These are phyloP conservation scores for Mesoligia furuncula DNA, from an alignment of 2,888 invertebrate genomes.

Conservation along the genomic window DNA sequence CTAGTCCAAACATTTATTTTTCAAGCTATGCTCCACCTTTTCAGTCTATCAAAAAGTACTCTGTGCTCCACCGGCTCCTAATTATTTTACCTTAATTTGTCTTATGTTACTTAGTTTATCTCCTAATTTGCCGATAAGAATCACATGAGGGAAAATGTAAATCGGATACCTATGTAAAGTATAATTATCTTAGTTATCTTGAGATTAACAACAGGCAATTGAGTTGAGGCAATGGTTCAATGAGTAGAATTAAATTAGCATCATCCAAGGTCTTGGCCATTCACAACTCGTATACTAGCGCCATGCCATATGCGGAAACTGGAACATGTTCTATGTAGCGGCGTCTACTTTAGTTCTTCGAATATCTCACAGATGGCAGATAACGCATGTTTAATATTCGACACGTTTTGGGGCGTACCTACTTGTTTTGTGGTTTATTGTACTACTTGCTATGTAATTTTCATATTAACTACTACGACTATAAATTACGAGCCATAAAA, in stretches of 20 bases:
- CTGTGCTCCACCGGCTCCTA: neutral
- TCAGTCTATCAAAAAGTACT: too few species aligned
- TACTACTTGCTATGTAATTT: conserved; percentile 13
- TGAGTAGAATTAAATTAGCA: conserved; percentile 2
- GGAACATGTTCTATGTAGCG: neutral
- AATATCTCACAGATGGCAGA: conserved; percentile 43
- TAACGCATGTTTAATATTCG: neutral
- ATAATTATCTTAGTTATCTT: neutral
- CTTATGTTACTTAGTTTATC: conserved; percentile 17
- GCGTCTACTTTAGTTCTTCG: conserved; percentile 30
- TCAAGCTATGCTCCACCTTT: neutral
- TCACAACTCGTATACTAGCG: conserved; percentile 30
- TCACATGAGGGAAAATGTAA: neutral
- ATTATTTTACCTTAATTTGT: neutral
- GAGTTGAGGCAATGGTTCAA: neutral
- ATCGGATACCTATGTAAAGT: conserved; percentile 3
- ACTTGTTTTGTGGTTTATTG: neutral
- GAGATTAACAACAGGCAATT: neutral
- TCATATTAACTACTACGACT: conserved; percentile 15
- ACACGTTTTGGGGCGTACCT: neutral
- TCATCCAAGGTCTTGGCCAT: neutral
- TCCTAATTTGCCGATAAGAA: neutral
- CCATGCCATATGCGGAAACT: neutral
- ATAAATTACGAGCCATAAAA: conserved; percentile 34
- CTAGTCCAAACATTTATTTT: neutral